Percentiles rank a stretch among this genome's conserved stretches.
Evolutionary conservation across 1,140 invertebrate genomes (phyloP).

Genomic region (Musca vetustissima): DNA sequence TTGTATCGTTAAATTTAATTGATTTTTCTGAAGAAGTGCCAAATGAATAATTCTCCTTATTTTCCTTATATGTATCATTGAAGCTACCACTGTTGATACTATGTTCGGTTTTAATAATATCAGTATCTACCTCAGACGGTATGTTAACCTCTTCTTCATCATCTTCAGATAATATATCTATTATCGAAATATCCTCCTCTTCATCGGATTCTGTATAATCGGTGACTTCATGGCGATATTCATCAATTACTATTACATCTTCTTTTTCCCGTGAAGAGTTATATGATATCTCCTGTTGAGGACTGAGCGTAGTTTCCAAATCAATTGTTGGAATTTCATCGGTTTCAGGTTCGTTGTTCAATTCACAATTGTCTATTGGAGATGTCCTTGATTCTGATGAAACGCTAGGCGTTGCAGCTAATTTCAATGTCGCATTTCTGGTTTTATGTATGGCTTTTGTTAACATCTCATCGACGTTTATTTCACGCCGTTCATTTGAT

Average conservation of each 20-base stretch:
- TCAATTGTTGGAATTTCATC: not conserved
- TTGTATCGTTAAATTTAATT: conserved; percentile 54
- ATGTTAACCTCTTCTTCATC: not conserved
- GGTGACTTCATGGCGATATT: too few species aligned
- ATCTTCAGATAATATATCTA: conserved; percentile 18
- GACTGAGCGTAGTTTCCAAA: conserved; percentile 8
- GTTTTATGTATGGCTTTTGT: not conserved
- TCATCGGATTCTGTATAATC: not conserved
- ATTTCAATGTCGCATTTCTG: not conserved
- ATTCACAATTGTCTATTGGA: not conserved
- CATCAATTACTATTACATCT: not conserved
- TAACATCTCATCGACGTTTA: conserved; percentile 21
- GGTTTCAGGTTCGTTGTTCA: not conserved
- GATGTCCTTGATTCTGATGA: too few species aligned
- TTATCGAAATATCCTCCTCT: conserved; percentile 19
- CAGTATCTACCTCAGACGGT: too few species aligned
- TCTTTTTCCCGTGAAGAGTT: not conserved
- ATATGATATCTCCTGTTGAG: not conserved
- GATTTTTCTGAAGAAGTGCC: conserved; percentile 27
- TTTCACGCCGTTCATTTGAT: not conserved
- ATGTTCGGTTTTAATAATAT: not conserved
- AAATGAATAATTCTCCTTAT: conserved; percentile 23
- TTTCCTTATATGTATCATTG: conserved; percentile 2
- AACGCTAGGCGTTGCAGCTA: too few species aligned
- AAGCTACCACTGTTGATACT: not conserved